Evolutionary conservation across 1,140 invertebrate species (phyloP).

Genomic region (Drosophila virilis): DNA sequence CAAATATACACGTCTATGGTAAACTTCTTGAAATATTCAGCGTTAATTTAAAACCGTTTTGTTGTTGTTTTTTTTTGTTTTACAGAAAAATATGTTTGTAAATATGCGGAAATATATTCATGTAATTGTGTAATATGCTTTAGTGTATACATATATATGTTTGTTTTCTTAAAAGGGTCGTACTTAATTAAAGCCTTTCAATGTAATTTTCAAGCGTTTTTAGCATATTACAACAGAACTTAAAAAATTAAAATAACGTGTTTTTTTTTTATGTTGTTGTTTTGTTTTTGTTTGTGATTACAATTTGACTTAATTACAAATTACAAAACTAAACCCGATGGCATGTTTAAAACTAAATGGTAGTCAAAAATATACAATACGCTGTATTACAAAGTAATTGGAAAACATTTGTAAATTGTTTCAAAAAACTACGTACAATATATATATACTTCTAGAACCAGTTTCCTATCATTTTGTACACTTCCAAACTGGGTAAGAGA

Average conservation of each 20-base stretch:
- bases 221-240: conserved; percentile 71
- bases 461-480: conserved; percentile 60
- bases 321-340: conserved; percentile 72
- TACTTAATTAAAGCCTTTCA: conserved; percentile 60
- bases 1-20: conserved; percentile 30
- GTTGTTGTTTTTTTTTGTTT: neutral
- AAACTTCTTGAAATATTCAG: conserved; percentile 10
- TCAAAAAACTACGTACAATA: conserved; percentile 48
- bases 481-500: conserved; percentile 56
- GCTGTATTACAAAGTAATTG: conserved; percentile 40
- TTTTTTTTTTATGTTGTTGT: no score
- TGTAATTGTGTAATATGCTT: conserved; percentile 42
- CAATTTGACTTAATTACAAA: conserved; percentile 59
- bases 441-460: conserved; percentile 43
- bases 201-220: conserved; percentile 60
- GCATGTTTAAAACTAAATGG: conserved; percentile 71
- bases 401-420: conserved; percentile 39
- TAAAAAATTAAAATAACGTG: conserved; percentile 77
- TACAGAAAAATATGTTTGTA: conserved; percentile 28
- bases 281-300: conserved; percentile 27
- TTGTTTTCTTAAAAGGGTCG: conserved; percentile 27
- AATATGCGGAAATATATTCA: conserved; percentile 20
- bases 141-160: conserved; percentile 14
- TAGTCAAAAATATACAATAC: conserved; percentile 73
- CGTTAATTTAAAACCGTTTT: conserved; percentile 20